Conservation (phyloP, 2,113 vertebrate species). For the Melanerpes formicivorus region DNA sequence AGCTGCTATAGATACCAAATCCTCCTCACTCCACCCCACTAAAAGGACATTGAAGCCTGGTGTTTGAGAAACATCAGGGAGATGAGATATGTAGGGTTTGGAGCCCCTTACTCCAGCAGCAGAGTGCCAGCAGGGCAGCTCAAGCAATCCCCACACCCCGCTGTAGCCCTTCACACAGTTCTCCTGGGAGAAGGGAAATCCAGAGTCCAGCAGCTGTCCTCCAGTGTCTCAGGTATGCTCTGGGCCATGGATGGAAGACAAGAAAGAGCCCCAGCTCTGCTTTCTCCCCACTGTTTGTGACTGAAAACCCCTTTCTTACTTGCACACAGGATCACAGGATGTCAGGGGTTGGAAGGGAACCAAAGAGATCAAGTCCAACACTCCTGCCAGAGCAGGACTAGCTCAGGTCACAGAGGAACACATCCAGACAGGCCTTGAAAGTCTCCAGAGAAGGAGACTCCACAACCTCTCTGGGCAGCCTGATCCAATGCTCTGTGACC, state of each 20-base stretch:
- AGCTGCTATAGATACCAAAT: not conserved
- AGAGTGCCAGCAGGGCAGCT: not conserved
- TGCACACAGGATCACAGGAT: no score
- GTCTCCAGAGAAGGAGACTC: no score
- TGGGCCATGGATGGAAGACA: not conserved
- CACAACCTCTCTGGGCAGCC: no score
- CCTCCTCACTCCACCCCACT: not conserved
- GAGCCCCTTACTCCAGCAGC: not conserved
- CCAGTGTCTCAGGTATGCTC: not conserved
- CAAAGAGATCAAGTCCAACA: no score
- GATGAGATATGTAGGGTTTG: not conserved
- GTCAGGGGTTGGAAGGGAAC: no score
- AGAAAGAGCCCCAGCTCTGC: not conserved
- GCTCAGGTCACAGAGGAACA: no score
- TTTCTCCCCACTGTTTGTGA: not conserved
- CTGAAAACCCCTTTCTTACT: not conserved
- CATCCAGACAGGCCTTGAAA: no score
- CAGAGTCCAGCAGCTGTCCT: not conserved
- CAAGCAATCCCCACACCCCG: not conserved
- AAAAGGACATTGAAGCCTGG: not conserved
- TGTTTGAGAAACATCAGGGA: not conserved
- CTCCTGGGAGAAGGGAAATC: not conserved
- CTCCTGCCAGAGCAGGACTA: no score
- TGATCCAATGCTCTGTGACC: no score
- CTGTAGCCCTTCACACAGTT: not conserved